Evolutionary conservation across 2,888 invertebrate genomes (phyloP).

Genomic region (Plebejus anna): DNA sequence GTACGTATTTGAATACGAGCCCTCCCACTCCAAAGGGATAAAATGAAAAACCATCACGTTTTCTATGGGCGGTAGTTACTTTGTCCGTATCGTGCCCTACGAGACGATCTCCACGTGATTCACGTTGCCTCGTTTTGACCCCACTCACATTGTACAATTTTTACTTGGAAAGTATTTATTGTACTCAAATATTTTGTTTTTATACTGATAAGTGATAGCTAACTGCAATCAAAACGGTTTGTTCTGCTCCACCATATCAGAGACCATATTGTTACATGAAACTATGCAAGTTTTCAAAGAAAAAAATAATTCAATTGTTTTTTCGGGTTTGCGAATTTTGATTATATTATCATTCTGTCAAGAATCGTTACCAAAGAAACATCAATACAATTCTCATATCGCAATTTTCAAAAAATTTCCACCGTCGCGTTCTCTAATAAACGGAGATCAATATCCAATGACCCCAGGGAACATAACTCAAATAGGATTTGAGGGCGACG

Average conservation of each 20-base stretch:
- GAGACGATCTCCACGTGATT: slow-evolving; percentile 9
- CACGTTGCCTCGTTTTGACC: slow-evolving; percentile 6
- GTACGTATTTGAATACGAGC: slow-evolving; percentile 25
- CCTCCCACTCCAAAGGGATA: slow-evolving; percentile 11
- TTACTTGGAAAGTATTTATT: neutral
- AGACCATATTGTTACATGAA: no score
- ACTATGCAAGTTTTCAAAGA: no score
- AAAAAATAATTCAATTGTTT: no score
- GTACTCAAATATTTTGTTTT: no score
- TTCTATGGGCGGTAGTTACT: slow-evolving; percentile 9
- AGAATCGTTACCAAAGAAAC: neutral
- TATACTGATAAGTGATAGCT: no score
- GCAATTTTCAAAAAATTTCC: neutral
- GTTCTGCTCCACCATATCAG: no score
- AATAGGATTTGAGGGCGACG: slow-evolving; percentile 59
- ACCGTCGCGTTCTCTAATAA: slow-evolving; percentile 30
- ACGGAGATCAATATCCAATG: slow-evolving; percentile 46
- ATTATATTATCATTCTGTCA: neutral
- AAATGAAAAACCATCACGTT: slow-evolving; percentile 26
- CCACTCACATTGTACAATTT: neutral
- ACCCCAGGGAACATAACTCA: slow-evolving; percentile 54
- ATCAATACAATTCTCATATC: neutral
- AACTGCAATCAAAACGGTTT: no score
- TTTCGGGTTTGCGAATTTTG: no score
- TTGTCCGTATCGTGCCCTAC: slow-evolving; percentile 10